Evolutionary conservation across 2,797 vertebrate species (phyloP), one percentile per base, ranked within the genome.

Genomic region (Otolemur crassicaudatus): DNA sequence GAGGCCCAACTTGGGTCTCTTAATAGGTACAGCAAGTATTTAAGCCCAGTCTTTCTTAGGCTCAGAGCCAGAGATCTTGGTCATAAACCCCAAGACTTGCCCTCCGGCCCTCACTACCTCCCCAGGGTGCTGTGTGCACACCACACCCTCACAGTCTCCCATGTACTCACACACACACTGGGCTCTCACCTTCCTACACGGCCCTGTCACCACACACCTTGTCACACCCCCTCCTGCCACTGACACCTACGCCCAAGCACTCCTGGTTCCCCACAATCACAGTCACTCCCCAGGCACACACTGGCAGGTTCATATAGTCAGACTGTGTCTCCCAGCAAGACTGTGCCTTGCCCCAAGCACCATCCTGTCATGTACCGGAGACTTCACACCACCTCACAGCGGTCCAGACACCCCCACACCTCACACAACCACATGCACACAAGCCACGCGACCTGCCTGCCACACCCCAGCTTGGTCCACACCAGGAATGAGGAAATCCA

Each of bases 401-500:
- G 23, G 22, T 73, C 49, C 27, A 77, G 80, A 95, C n/a, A 81
- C 49, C n/a, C 63, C n/a, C 34, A 72, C 37, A 69, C 43, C 82
- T 58, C 91, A 43, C 80, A 46, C 69, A 49, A 56, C 72, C 22
- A 29, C 60, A 27, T 37, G 34, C 75, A 60, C 69, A n/a, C 65
- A 46, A 11, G 11, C 76, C 37, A 34, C 43, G 72, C 1, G n/a
- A 92, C 53, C 76, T 93, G 61, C 67, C 85, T 16, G 63, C 94
- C 91, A 89, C 87, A 76, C 67, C 94, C 96, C 93, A 92, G 34
- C 72, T 93, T 84, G n/a, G 23, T 93, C 90, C 80, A 90, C 5
- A 85, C 61, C 72, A 93, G 84, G 80, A 97, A 97, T 1, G 1
- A 97, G 95, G 95, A 96, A 97, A 96, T 84, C 56, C 79, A 92